A percentile compares a stretch with the other conserved stretches of the same genome.
Evolutionary conservation across 2,888 invertebrate genomes (phyloP).

Genomic region (Sarcophaga rosellei): DNA sequence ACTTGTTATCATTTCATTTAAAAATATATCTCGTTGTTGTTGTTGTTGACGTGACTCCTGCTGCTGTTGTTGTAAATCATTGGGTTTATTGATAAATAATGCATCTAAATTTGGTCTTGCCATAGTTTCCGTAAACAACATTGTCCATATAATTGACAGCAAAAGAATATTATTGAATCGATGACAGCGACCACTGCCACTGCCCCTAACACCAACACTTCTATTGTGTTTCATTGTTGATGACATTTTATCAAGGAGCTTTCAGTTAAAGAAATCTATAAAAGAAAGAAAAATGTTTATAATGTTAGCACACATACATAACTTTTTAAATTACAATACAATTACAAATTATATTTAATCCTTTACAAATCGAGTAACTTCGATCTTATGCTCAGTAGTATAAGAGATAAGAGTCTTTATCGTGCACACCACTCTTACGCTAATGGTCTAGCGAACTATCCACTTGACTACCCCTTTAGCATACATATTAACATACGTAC

Average conservation of each 20-base stretch:
- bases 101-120: constrained; percentile 58
- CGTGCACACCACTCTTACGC: too few relatives aligned
- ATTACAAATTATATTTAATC: too few relatives aligned
- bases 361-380: too few relatives aligned
- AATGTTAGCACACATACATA: constrained; percentile 8
- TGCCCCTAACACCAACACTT: neutral
- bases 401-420: too few relatives aligned
- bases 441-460: too few relatives aligned
- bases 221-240: constrained; percentile 35
- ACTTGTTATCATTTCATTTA: constrained; percentile 71
- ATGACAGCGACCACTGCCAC: constrained; percentile 21
- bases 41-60: constrained; percentile 21
- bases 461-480: too few relatives aligned
- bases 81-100: constrained; percentile 48
- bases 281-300: neutral
- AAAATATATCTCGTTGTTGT: constrained; percentile 61
- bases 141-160: constrained; percentile 64
- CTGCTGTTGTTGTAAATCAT: constrained; percentile 22
- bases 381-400: too few relatives aligned
- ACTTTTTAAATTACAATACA: too few relatives aligned
- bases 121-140: constrained; percentile 59
- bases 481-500: too few relatives aligned
- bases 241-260: constrained; percentile 29
- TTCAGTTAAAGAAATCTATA: constrained; percentile 14
- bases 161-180: constrained; percentile 55